Base-by-base conservation (phyloP, 1,140 invertebrate genomes). In the Batillaria attramentaria region DNA sequence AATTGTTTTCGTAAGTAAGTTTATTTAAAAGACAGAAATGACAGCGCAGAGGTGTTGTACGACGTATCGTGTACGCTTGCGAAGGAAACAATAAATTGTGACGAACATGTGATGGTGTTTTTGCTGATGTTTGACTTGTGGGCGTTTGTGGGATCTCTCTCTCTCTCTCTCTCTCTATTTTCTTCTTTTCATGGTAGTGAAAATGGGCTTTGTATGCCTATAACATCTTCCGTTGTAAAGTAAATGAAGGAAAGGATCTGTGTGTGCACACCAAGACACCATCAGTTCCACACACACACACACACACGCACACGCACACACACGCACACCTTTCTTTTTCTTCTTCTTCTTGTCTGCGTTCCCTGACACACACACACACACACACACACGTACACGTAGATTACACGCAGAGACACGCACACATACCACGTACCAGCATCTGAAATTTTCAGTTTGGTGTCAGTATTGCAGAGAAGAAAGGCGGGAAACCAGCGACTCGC, bases 401-500 rank as follows among this genome's bases (percentile, higher is more conserved):
- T 35, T 35, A 37, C 62, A 66, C 62, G 39, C 62, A 66, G 31
- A 66, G 31, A 66, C 62, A 66, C 62, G n/a, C 62, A 66, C 62
- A 37, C 62, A 66, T 35, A 37, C 62, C 62, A 66, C 62, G 6
- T 16, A 66, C 28, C 5, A n/a, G 57, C 31, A 28, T 60, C 20
- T 60, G 57, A n/a, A 28, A 13, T 20, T 60, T 20, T 60, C 20
- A 13, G 57, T 60, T 20, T 60, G 57, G 8, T 6, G 57, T 13
- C 20, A 5, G 57, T n/a, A n/a, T n/a, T n/a, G n/a, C n/a, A n/a
- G n/a, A n/a, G n/a, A n/a, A n/a, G n/a, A n/a, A n/a, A n/a, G n/a
- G n/a, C n/a, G n/a, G n/a, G n/a, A n/a, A n/a, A n/a, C n/a, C n/a
- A n/a, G n/a, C n/a, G n/a, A n/a, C n/a, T n/a, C n/a, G n/a, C n/a